Evolutionary conservation across 2,888 invertebrate species (phyloP).

Genomic region (Theretra japonica): DNA sequence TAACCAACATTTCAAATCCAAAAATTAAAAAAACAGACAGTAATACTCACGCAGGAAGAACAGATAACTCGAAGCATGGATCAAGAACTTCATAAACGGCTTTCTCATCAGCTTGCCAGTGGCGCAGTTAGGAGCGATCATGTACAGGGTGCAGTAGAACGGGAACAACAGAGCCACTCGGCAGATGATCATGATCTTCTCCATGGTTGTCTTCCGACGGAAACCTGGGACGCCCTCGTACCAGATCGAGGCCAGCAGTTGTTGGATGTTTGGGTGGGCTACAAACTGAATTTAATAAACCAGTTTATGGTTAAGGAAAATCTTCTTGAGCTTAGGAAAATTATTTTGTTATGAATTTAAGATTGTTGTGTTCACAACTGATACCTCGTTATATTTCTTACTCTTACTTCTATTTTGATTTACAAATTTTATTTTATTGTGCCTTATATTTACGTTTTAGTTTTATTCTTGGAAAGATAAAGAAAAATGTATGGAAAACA

Average conservation of each 20-base stretch:
- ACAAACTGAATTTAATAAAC: constrained; percentile 92
- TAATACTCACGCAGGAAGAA: constrained; percentile 94
- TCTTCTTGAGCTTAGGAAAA: too few relatives aligned
- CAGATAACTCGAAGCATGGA: constrained; percentile 96
- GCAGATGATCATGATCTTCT: constrained; percentile 89
- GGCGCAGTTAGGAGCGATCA: constrained; percentile 92
- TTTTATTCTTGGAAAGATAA: too few relatives aligned
- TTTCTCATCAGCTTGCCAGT: constrained; percentile 94
- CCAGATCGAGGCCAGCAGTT: constrained; percentile 95
- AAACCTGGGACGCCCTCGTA: constrained; percentile 98
- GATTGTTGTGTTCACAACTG: too few relatives aligned
- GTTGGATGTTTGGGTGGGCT: constrained; percentile 97
- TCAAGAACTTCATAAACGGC: constrained; percentile 98
- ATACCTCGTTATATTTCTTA: too few relatives aligned
- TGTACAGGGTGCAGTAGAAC: constrained; percentile 93
- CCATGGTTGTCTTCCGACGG: constrained; percentile 90
- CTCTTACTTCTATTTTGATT: too few relatives aligned
- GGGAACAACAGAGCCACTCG: constrained; percentile 94
- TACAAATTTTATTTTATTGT: too few relatives aligned
- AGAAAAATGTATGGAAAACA: too few relatives aligned
- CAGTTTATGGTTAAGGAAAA: too few relatives aligned
- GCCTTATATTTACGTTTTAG: too few relatives aligned
- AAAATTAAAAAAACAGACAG: too few relatives aligned
- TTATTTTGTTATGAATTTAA: too few relatives aligned
- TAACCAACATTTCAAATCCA: too few relatives aligned